A percentile compares a stretch with the other conserved stretches of the same genome.
Evolutionary conservation across 1,140 invertebrate species (phyloP).

Genomic region (Nasonia longicornis): DNA sequence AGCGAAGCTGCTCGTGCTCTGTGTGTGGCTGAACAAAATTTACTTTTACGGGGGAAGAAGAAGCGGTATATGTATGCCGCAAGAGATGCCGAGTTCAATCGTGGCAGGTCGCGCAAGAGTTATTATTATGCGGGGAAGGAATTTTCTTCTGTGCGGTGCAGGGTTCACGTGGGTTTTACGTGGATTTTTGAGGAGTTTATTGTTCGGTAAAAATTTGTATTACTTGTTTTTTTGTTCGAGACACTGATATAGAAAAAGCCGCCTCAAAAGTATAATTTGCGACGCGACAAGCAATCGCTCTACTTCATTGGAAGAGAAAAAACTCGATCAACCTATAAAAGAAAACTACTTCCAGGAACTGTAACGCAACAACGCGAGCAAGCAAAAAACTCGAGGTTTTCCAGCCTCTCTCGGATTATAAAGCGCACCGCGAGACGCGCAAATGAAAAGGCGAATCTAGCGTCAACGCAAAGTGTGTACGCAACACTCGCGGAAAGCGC

Average conservation of each 20-base stretch:
- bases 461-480: not conserved
- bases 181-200: no score
- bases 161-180: no score
- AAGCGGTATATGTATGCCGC: no score
- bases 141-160: not conserved
- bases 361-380: not conserved
- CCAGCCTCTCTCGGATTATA: not conserved
- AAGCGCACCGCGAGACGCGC: not conserved
- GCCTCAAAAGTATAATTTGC: no score
- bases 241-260: no score
- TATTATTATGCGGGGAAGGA: not conserved
- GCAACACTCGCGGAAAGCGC: not conserved
- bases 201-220: no score
- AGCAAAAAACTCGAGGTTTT: not conserved
- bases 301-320: not conserved
- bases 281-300: not conserved
- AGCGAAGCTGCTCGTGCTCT: not conserved
- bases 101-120: no score
- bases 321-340: not conserved
- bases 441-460: not conserved
- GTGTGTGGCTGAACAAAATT: constrained; percentile 6
- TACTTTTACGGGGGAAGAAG: not conserved
- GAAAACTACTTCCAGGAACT: not conserved
- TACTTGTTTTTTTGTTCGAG: no score
- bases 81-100: no score